phyloP scores from a whole-genome alignment of 1,140 invertebrate genomes.

The Argopecten irradians region DNA sequence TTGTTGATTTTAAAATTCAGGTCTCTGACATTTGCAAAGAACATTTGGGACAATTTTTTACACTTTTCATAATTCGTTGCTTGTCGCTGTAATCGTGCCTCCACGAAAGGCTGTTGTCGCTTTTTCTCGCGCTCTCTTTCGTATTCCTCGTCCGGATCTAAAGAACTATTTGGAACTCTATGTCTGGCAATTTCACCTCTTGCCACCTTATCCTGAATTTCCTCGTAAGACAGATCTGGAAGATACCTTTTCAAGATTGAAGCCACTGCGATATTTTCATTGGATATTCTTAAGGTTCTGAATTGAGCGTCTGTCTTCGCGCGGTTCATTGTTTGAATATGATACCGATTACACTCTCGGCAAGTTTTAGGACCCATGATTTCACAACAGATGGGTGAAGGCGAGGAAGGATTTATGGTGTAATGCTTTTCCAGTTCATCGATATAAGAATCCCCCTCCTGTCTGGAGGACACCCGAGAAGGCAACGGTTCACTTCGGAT shows the following conservation, averaged over 20 bases:
- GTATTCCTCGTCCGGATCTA: background rate
- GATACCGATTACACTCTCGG: constrained; percentile 49
- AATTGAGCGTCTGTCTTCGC: constrained; percentile 50
- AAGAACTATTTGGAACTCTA: background rate
- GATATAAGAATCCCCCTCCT: constrained; percentile 31
- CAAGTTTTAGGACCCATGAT: constrained; percentile 61
- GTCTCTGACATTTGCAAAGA: constrained; percentile 56
- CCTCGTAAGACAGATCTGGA: constrained; percentile 47
- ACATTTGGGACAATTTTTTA: constrained; percentile 40
- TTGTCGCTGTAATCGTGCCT: background rate
- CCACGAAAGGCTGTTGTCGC: background rate
- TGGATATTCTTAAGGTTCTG: constrained; percentile 47
- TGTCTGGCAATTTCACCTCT: constrained; percentile 56
- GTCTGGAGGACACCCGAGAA: constrained; percentile 42
- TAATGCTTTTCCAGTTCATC: constrained; percentile 32
- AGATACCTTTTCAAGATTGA: constrained; percentile 51
- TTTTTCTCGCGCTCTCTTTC: constrained; percentile 23
- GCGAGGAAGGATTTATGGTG: constrained; percentile 36
- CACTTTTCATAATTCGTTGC: constrained; percentile 24
- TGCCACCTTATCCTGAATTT: constrained; percentile 56
- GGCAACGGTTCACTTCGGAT: constrained; percentile 50
- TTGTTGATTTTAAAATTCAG: constrained; percentile 56
- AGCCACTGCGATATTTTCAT: constrained; percentile 52
- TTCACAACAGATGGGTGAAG: constrained; percentile 54
- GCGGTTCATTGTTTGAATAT: constrained; percentile 38